Conservation (phyloP, 2,888 invertebrate species). For the Hydraecia micacea region DNA sequence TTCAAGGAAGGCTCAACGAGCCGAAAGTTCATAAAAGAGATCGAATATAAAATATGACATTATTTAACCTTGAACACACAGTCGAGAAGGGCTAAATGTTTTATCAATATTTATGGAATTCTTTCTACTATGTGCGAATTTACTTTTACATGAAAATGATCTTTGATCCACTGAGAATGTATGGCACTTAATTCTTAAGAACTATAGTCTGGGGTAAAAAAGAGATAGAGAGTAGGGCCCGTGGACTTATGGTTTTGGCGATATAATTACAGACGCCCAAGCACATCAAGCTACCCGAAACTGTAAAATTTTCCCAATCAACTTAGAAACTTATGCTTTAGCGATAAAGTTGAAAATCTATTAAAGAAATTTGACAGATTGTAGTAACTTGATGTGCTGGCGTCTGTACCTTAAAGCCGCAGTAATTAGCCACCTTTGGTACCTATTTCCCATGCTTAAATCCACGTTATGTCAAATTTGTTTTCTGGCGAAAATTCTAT, state of each 20-base stretch:
- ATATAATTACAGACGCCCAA: too few species aligned
- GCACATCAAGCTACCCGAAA: too few species aligned
- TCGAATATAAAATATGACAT: constrained; percentile 41
- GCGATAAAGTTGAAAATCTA: too few species aligned
- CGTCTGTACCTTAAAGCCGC: too few species aligned
- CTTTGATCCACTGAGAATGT: background rate
- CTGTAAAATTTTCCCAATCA: too few species aligned
- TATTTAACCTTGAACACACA: constrained; percentile 28
- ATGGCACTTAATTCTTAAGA: background rate
- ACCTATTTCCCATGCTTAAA: too few species aligned
- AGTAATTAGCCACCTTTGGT: background rate
- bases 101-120: constrained; percentile 22
- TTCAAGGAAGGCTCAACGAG: constrained; percentile 8
- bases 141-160: constrained; percentile 7
- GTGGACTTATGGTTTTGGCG: background rate
- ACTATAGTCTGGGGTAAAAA: too few species aligned
- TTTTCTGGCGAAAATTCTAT: too few species aligned
- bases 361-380: too few species aligned
- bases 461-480: too few species aligned
- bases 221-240: background rate
- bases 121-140: constrained; percentile 25
- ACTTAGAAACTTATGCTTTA: too few species aligned
- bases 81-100: constrained; percentile 16
- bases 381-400: too few species aligned
- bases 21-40: constrained; percentile 31